phyloP scores from a whole-genome alignment of 2,888 invertebrate species.

The Nemapogon koenigi region DNA sequence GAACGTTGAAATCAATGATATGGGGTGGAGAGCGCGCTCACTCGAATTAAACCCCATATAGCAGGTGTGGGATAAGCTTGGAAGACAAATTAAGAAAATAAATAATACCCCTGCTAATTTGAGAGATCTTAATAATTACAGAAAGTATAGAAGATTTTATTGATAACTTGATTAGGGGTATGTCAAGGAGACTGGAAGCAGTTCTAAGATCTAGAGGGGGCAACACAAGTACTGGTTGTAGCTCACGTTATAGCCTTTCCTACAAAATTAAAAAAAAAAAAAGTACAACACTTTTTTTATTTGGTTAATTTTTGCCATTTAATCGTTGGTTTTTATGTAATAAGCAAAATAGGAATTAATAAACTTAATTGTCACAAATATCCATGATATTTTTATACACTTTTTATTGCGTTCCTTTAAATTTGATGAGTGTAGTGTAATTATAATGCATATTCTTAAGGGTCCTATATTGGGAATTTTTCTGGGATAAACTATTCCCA shows the following conservation, averaged over 20 bases:
- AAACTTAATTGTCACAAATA: too few species aligned
- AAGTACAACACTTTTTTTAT: too few species aligned
- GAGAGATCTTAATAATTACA: slow-evolving; percentile 1
- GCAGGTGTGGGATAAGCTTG: not conserved
- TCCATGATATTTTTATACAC: too few species aligned
- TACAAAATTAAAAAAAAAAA: too few species aligned
- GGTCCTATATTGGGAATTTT: too few species aligned
- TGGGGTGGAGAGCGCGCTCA: not conserved
- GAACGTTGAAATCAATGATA: slow-evolving; percentile 1
- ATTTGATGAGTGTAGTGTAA: too few species aligned
- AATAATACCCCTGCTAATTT: not conserved
- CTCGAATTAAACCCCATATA: not conserved
- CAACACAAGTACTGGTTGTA: slow-evolving; percentile 3
- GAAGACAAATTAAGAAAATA: not conserved
- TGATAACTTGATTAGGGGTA: not conserved
- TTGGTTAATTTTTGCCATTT: too few species aligned
- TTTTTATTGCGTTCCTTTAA: too few species aligned
- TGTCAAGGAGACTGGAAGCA: not conserved
- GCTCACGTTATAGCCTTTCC: not conserved
- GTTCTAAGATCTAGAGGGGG: not conserved
- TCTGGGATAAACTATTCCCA: too few species aligned
- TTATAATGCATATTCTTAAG: too few species aligned
- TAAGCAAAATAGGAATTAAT: too few species aligned
- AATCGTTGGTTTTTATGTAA: too few species aligned
- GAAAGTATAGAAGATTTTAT: not conserved